Conservation (phyloP, 2,797 vertebrate genomes). For the Petrocephalus schoutedeni region DNA sequence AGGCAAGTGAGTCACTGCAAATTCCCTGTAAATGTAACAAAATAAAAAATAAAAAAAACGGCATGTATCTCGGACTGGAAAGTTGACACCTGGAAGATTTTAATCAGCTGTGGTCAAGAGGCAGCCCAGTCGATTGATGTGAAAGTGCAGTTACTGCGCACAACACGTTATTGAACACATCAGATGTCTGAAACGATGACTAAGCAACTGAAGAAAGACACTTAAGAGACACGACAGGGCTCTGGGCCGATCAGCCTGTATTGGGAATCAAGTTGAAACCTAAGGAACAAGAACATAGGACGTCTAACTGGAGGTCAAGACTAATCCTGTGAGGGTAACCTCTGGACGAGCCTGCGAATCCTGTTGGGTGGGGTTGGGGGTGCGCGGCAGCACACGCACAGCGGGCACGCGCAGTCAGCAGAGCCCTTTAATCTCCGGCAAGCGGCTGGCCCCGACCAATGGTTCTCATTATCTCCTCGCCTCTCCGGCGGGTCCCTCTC, state of each 20-base stretch:
- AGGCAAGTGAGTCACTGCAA: conserved; percentile 34
- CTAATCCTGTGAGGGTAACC: not conserved
- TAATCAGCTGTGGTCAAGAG: conserved; percentile 25
- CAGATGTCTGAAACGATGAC: not conserved
- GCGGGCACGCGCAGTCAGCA: conserved; percentile 32
- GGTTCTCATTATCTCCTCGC: conserved; percentile 48
- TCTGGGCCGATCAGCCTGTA: not conserved
- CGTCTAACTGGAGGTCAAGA: not conserved
- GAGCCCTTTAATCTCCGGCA: conserved; percentile 47
- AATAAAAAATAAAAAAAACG: not conserved
- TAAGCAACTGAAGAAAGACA: not conserved
- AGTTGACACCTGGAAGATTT: conserved; percentile 33
- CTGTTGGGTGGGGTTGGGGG: not conserved
- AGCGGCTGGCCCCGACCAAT: conserved; percentile 40
- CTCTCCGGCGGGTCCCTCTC: conserved; percentile 63
- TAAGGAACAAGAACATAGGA: not conserved
- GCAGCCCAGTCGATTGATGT: not conserved
- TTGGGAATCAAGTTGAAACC: not conserved
- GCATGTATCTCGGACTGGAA: not conserved
- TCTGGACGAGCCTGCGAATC: not conserved
- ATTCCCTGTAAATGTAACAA: conserved; percentile 26
- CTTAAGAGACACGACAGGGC: not conserved
- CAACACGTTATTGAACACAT: not conserved
- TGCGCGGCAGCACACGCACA: not conserved
- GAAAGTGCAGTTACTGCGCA: not conserved